Base-by-base conservation (phyloP, 2,888 invertebrate genomes). In the Unio delphinus region DNA sequence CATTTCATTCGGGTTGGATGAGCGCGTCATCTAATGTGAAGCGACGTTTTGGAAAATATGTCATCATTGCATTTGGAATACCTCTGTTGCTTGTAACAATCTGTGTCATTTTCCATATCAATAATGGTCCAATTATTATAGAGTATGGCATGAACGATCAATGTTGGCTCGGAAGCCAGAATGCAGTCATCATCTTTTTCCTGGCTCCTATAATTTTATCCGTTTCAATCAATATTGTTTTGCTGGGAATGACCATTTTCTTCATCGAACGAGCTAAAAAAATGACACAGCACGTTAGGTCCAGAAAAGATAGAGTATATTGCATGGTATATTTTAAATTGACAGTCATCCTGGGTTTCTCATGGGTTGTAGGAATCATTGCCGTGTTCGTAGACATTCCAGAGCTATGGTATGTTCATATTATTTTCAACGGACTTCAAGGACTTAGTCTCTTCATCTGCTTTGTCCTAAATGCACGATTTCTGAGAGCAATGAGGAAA, bases 361-460 rank as follows among this genome's bases (percentile, higher is more conserved):
- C 73, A 1, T 73, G 73, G 73, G 60, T 70, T 45, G 59, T 70
- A 6, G 70, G 70, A 3, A 61, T 73, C 20, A n/a, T 68, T 28
- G 68, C 64, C 5, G 69, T 68, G 11, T 64, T 73, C 26, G 62
- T 65, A 26, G 26, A 61, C 17, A 59, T 69, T n/a, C 45, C 58
- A 17, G 64, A 67, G 70, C 23, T 70, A 17, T 70, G 70, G 67
- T 61, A 67, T 23, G n/a, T 70, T 1, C 70, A 73, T 57, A 67
- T 70, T 20, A 59, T 73, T 58, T 55, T 73, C 0, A 73, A 73
- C 63, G 73, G 73, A 17, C 59, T 70, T 18, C 73, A 73, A 28
- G 73, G 73, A 8, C 11, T 73, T 3, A 70, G 70, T 58, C 23
- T 73, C n/a, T 67, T 73, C 15, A n/a, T 70, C 8, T 73, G 73